Base-by-base conservation (phyloP, 2,797 vertebrate species). In the Amniataba percoides region DNA sequence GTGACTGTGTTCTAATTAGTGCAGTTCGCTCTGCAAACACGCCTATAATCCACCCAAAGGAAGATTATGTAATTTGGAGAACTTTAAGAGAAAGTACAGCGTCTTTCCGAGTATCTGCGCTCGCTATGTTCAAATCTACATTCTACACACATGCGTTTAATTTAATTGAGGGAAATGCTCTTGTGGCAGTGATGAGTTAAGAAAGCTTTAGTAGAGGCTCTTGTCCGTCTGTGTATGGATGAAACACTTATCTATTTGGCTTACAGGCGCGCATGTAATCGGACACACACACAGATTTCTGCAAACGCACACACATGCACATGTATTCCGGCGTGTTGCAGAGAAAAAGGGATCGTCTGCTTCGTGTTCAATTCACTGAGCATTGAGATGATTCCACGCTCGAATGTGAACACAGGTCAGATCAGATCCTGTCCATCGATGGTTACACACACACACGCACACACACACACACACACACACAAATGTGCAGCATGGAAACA, bases 1-100 rank as follows among this genome's bases (percentile, higher is more conserved):
- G 86, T 77, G 69, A 90, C 79, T 74, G 49, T 71, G 55, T 79
- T 89, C 62, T 87, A 81, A 86, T 88, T 78, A 86, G 71, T 61
- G 42, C 49, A 63, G 36, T 78, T 83, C 53, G 53, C 34, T 79
- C 16, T 69, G 55, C 72, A 74, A 84, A 86, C 78, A 83, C 74
- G 69, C 43, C 27, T 70, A 27, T 63, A 23, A 62, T 70, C 15
- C 39, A 52, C 62, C 67, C 52, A 72, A 60, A 77, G 55, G 39
- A 68, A 74, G 49, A 45, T 49, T 73, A 77, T 80, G 58, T 59
- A 23, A 68, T 77, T 71, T n/a, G 52, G 42, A 25, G 46, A 77
- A 67, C 18, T 51, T 45, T 18, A 64, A 45, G 21, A 39, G 10
- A 67, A 68, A 64, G 45, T 49, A n/a, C 42, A 65, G n/a, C 31